A percentile compares a stretch with the other conserved stretches of the same genome.
Evolutionary conservation across 1,140 invertebrate species (phyloP).

Genomic region (Maniola jurtina): DNA sequence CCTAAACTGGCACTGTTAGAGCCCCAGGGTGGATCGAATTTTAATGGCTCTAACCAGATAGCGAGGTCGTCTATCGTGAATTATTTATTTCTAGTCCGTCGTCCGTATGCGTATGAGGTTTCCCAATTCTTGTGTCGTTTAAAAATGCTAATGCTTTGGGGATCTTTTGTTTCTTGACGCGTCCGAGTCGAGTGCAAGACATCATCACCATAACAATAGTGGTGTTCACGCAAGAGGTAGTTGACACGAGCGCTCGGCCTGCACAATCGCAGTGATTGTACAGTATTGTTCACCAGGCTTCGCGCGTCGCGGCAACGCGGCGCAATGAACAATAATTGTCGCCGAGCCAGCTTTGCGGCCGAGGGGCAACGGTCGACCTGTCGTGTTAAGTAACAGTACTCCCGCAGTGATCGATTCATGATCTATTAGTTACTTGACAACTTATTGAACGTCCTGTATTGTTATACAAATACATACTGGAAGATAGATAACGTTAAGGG

Average conservation of each 20-base stretch:
- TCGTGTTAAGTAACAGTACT: slow-evolving; percentile 46
- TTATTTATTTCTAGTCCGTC: slow-evolving; percentile 56
- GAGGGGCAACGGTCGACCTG: slow-evolving; percentile 52
- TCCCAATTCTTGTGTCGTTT: slow-evolving; percentile 38
- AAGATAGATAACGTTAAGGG: not conserved
- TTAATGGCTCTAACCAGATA: slow-evolving; percentile 54
- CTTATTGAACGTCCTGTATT: slow-evolving; percentile 9
- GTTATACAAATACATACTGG: not conserved
- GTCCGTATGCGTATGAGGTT: slow-evolving; percentile 27
- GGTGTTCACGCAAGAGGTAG: slow-evolving; percentile 58
- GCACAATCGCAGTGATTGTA: slow-evolving; percentile 64
- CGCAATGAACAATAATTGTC: slow-evolving; percentile 55
- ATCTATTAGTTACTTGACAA: slow-evolving; percentile 33
- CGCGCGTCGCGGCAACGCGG: slow-evolving; percentile 40
- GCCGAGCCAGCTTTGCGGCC: slow-evolving; percentile 36
- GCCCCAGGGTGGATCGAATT: slow-evolving; percentile 59
- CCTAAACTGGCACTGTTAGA: slow-evolving; percentile 55
- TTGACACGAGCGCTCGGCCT: slow-evolving; percentile 53
- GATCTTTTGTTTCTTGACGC: slow-evolving; percentile 60
- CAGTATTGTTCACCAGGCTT: slow-evolving; percentile 60
- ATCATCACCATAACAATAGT: slow-evolving; percentile 74
- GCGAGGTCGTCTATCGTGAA: slow-evolving; percentile 47
- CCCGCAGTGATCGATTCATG: slow-evolving; percentile 40
- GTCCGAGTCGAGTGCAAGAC: slow-evolving; percentile 52
- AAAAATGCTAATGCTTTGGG: slow-evolving; percentile 53